These are phyloP conservation scores for Hydropotes inermis DNA, from an alignment of 2,113 vertebrate species.

Conservation along the genomic window DNA sequence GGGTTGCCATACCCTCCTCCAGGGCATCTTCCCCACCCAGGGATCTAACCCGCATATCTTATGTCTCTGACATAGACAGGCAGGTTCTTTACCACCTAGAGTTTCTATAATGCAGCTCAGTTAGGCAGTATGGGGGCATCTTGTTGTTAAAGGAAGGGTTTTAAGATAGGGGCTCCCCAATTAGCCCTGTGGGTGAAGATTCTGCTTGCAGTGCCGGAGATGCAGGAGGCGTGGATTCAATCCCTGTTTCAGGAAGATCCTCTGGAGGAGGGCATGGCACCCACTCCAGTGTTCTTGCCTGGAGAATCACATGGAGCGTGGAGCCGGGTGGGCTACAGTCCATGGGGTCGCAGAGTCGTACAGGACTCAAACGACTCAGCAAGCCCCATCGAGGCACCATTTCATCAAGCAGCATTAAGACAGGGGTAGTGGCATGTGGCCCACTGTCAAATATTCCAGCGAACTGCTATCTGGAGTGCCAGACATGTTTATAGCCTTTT, in stretches of 20 bases:
- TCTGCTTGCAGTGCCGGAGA: not conserved
- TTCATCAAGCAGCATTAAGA: not conserved
- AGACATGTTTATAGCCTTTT: not conserved
- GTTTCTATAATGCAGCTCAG: not conserved
- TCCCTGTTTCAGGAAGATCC: not conserved
- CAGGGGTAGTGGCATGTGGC: too few relatives aligned
- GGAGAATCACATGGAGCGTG: not conserved
- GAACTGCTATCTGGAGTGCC: not conserved
- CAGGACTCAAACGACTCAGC: not conserved
- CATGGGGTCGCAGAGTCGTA: not conserved
- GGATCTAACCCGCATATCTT: not conserved
- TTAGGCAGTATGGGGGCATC: fast-evolving
- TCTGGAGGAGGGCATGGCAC: not conserved
- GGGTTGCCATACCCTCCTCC: not conserved
- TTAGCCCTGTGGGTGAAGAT: not conserved
- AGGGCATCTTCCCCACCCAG: not conserved
- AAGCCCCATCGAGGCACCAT: not conserved
- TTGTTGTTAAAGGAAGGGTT: not conserved
- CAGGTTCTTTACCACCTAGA: not conserved
- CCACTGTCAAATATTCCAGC: not conserved
- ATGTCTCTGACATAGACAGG: not conserved
- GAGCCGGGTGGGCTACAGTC: not conserved
- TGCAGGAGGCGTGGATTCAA: not conserved
- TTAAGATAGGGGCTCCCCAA: not conserved
- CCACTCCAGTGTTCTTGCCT: not conserved